Evolutionary conservation across 2,797 vertebrate species (phyloP).

Genomic region (Amazona ochrocephala): DNA sequence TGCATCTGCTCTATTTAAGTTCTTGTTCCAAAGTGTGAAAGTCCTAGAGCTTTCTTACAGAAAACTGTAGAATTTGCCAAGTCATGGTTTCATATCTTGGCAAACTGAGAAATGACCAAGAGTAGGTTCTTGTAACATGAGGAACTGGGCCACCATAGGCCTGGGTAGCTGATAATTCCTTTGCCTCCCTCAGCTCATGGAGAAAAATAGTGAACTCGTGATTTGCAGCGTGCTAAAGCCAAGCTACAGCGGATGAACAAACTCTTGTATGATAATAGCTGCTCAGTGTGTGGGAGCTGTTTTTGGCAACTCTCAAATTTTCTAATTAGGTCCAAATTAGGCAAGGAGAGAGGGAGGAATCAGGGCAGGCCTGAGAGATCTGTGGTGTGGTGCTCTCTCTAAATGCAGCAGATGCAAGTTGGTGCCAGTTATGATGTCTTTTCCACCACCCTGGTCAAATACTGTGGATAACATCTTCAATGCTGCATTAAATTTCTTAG

Average conservation of each 20-base stretch:
- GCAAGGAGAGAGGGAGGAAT: background rate
- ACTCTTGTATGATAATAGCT: background rate
- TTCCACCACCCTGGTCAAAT: background rate
- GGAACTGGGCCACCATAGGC: background rate
- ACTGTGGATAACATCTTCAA: background rate
- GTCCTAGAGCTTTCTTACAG: background rate
- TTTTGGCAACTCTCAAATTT: background rate
- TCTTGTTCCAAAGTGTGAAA: background rate
- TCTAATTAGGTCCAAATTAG: background rate
- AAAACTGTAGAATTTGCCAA: background rate
- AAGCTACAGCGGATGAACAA: background rate
- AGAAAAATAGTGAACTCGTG: background rate
- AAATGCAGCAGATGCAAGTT: fast-evolving
- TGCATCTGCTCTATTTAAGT: background rate
- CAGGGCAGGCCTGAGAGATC: background rate
- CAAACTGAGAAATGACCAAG: background rate
- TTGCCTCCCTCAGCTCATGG: background rate
- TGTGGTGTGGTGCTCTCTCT: background rate
- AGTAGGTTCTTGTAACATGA: background rate
- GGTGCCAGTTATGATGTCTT: background rate
- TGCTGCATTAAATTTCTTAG: background rate
- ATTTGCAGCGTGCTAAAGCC: background rate
- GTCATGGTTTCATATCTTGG: background rate
- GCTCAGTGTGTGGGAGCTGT: background rate
- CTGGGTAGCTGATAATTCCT: background rate